Base-by-base conservation (phyloP, 2,113 vertebrate species). In the Chaenocephalus aceratus region DNA sequence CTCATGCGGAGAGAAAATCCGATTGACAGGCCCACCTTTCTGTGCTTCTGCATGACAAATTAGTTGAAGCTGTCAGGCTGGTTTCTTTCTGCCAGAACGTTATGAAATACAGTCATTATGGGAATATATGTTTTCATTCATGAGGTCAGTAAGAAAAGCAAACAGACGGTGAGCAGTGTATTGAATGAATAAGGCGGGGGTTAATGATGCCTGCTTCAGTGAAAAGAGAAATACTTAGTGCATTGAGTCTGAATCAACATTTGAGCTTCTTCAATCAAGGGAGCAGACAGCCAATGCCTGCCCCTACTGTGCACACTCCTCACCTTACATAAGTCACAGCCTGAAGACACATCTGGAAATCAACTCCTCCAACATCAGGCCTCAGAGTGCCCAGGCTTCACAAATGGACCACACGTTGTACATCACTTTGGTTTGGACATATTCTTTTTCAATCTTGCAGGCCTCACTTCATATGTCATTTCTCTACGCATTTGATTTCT, bases 271-370 rank as follows among this genome's bases (percentile, higher is more conserved):
- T 91, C 80, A 88, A 75, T 90, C 88, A 83, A 46, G 80, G 49
- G 57, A 60, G 75, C 72, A 85, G 77, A 77, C 59, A 53, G 67
- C 57, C 78, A 80, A 30, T 3, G 14, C 52, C 81, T 53, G 74
- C 67, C 83, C 83, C 86, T 79, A 52, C 83, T 70, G 75, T 75
- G 84, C 79, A 80, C 62, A 66, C 77, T 53, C 58, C 82, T 84
- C 23, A 71, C 77, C 84, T 93, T 87, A 88, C 80, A 83, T 90
- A 92, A 92, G 77, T 75, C 80, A 77, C 64, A 52, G 62, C 75
- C 73, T 23, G 34, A 68, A 72, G 74, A 86, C 73, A 91, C 83
- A 87, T 89, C 90, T 94, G 90, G 87, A 93, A 90, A 88, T 90
- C 83, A 79, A 58, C 83, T 88, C 46, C 53, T 62, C 78, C 82